phyloP scores from a whole-genome alignment of 1,140 invertebrate species.

The Plectus sambesii region DNA sequence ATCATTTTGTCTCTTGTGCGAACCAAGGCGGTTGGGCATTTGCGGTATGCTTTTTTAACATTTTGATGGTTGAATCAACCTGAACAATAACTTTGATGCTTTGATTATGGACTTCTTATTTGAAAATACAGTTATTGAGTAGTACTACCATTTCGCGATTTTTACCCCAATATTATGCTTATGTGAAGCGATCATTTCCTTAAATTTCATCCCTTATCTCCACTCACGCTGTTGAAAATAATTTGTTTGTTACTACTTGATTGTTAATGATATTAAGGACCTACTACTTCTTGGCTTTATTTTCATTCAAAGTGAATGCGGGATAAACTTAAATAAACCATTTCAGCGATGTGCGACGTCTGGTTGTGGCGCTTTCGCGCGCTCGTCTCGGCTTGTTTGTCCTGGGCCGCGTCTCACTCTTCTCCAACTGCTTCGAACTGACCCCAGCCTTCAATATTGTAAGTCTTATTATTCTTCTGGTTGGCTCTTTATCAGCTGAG shows the following conservation, averaged over 20 bases:
- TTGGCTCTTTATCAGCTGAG: no score
- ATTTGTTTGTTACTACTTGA: constrained; percentile 11
- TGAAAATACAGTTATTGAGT: no score
- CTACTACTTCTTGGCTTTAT: constrained; percentile 3
- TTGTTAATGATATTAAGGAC: constrained; percentile 9
- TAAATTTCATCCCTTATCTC: no score
- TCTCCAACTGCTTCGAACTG: constrained; percentile 91
- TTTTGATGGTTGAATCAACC: constrained; percentile 1
- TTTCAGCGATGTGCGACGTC: constrained; percentile 73
- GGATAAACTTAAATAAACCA: neutral
- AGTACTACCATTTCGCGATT: no score
- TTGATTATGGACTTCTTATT: constrained; percentile 17
- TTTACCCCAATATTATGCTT: no score
- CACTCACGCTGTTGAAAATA: no score
- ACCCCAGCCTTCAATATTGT: constrained; percentile 84
- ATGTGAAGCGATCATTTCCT: no score
- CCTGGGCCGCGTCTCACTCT: constrained; percentile 79
- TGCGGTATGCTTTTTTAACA: constrained; percentile 48
- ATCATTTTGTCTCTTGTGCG: constrained; percentile 88
- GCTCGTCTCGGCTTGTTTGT: constrained; percentile 93
- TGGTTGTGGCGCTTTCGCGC: constrained; percentile 94
- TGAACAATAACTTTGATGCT: no score
- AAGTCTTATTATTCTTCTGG: constrained; percentile 2
- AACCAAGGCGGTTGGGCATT: constrained; percentile 87
- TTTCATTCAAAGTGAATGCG: constrained; percentile 10